Evolutionary conservation across 2,113 vertebrate genomes (phyloP).

Genomic region (Atlantisia rogersi): DNA sequence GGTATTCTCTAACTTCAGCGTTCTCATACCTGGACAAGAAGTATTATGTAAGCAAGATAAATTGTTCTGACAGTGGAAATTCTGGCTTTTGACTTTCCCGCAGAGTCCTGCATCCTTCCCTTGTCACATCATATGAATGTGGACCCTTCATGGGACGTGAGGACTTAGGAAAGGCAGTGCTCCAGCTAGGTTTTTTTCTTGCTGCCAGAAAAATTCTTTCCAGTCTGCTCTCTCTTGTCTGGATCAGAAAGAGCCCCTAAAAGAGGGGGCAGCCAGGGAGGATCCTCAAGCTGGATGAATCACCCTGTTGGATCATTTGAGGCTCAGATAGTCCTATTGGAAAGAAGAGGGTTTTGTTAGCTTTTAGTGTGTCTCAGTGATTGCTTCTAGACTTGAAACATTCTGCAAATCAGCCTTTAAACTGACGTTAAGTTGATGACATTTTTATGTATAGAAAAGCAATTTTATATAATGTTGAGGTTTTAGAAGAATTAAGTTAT

Average conservation of each 20-base stretch:
- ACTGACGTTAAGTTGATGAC: neutral
- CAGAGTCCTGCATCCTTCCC: neutral
- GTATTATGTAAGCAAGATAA: neutral
- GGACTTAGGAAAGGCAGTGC: neutral
- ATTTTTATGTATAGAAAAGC: constrained; percentile 5
- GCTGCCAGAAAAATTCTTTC: constrained; percentile 41
- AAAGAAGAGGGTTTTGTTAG: neutral
- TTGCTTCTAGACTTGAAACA: neutral
- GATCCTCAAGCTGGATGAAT: constrained; percentile 21
- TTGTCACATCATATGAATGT: neutral
- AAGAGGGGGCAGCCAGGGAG: neutral
- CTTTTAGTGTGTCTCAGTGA: neutral
- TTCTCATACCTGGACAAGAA: neutral
- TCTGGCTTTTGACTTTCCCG: neutral
- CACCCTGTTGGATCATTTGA: neutral
- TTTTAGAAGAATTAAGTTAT: constrained; percentile 13
- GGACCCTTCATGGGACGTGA: constrained; percentile 2
- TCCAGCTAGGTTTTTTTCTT: neutral
- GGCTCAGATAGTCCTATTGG: neutral
- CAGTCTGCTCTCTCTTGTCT: constrained; percentile 14
- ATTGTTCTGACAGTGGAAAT: neutral
- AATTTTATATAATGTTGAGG: neutral
- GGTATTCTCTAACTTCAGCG: neutral
- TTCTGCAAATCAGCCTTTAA: constrained; percentile 1
- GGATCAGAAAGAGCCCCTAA: neutral